Conservation (phyloP, 2,113 vertebrate species). For the Brachirus orientalis region DNA sequence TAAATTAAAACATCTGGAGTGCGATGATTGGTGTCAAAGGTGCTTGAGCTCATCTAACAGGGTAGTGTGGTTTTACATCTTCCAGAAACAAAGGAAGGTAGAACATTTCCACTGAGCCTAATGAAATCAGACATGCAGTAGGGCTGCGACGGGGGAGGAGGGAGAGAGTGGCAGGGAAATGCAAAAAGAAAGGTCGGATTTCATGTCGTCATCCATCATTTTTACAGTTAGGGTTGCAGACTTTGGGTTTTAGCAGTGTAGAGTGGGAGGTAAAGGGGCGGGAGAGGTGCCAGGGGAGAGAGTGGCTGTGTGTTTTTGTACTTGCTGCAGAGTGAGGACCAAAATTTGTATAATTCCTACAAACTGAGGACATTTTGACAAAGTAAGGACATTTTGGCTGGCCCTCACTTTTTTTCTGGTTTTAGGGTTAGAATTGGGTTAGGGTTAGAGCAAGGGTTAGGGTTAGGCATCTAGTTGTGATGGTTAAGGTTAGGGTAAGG, state of each 20-base stretch:
- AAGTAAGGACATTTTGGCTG: no score
- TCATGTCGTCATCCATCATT: conserved; percentile 74
- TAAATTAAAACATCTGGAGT: neutral
- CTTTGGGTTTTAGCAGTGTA: conserved; percentile 39
- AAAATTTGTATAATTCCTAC: no score
- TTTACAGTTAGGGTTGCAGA: conserved; percentile 52
- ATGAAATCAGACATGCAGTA: conserved; percentile 45
- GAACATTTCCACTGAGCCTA: conserved; percentile 34
- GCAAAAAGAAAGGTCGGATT: conserved; percentile 68
- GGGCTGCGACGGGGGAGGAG: conserved; percentile 11
- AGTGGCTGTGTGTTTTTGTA: no score
- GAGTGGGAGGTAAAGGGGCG: conserved; percentile 29
- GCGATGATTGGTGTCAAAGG: neutral
- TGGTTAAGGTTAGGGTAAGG: no score
- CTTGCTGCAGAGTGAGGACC: no score
- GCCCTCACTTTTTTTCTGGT: no score
- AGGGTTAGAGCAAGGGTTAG: no score
- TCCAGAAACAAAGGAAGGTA: neutral
- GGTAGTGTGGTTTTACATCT: neutral
- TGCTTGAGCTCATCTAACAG: neutral
- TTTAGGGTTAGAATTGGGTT: no score
- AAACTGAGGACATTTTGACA: no score
- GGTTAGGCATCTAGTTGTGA: no score
- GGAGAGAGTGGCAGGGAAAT: conserved; percentile 41
- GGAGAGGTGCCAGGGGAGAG: conserved; percentile 18